These are phyloP conservation scores for Mayetiola destructor DNA, from an alignment of 2,888 invertebrate genomes.

Conservation along the genomic window DNA sequence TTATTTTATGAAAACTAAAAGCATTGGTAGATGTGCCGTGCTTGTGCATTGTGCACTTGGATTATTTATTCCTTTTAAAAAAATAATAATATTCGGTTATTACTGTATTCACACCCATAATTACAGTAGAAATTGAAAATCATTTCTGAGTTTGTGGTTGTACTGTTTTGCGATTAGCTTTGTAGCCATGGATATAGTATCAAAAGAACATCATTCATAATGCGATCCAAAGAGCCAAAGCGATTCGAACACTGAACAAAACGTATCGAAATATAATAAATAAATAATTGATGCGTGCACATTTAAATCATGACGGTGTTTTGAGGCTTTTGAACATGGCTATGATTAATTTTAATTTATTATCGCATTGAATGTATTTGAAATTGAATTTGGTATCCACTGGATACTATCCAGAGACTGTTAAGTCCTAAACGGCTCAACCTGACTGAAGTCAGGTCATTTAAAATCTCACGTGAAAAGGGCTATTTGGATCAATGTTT, in stretches of 20 bases:
- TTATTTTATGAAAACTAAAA: no score
- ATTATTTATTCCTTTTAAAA: constrained; percentile 2
- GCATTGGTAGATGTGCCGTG: no score
- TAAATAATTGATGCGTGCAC: constrained; percentile 5
- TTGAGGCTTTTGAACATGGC: neutral
- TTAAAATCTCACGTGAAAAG: no score
- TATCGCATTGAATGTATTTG: neutral
- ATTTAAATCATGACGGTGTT: neutral
- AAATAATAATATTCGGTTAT: constrained; percentile 4
- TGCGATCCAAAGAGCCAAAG: neutral
- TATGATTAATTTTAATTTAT: constrained; percentile 12
- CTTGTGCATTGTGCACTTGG: no score
- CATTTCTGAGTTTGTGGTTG: no score
- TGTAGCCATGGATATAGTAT: neutral
- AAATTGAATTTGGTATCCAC: no score
- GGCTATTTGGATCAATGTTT: no score
- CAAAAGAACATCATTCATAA: neutral
- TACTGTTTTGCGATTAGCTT: no score
- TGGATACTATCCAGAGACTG: no score
- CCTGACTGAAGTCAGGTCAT: no score
- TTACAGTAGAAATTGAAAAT: constrained; percentile 10
- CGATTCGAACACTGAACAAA: neutral
- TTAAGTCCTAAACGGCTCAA: no score
- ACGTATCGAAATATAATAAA: no score
- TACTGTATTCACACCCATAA: constrained; percentile 9